These are phyloP conservation scores for Cettia cetti DNA, from an alignment of 2,113 vertebrate species.

Conservation along the genomic window DNA sequence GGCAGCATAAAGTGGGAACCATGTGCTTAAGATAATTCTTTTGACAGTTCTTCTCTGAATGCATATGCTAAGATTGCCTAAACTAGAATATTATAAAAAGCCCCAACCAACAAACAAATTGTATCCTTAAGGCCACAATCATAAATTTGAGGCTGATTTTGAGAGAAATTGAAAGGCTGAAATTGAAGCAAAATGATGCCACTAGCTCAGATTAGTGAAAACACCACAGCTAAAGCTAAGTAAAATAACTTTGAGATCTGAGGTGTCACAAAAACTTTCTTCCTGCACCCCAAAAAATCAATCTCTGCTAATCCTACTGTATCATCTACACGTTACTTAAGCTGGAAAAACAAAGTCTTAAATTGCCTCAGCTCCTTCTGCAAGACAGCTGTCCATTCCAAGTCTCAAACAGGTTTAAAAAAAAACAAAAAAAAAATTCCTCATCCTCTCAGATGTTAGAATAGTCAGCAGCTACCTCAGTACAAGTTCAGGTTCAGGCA, in stretches of 20 bases:
- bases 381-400: not conserved
- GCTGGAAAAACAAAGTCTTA: not conserved
- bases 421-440: too few species aligned
- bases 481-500: not conserved
- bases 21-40: not conserved
- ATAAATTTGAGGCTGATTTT: not conserved
- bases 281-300: not conserved
- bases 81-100: not conserved
- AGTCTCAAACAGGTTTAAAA: not conserved
- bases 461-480: not conserved
- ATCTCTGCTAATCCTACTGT: not conserved
- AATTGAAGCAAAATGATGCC: not conserved
- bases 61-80: not conserved
- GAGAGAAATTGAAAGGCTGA: not conserved
- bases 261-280: not conserved
- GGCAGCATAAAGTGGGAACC: not conserved
- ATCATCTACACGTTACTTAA: not conserved
- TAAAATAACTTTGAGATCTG: not conserved
- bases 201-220: not conserved
- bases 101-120: not conserved
- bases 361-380: not conserved
- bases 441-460: not conserved
- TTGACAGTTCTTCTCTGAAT: not conserved
- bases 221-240: not conserved
- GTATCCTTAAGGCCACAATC: not conserved